Evolutionary conservation across 2,113 vertebrate genomes (phyloP), one percentile per base, ranked within the genome.

Genomic region (Tetrax tetrax): DNA sequence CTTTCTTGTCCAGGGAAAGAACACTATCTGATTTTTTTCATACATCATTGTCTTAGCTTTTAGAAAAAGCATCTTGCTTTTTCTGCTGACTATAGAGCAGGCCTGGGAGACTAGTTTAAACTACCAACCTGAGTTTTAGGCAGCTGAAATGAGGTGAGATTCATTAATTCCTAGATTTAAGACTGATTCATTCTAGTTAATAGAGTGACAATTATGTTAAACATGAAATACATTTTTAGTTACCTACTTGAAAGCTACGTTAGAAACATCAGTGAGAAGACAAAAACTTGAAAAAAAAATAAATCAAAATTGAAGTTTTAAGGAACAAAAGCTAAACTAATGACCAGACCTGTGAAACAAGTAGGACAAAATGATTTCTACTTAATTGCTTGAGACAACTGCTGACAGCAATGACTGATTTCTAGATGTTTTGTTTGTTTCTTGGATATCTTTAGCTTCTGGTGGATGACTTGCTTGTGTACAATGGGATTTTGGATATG

Each of bases 391-490:
- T 2, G 69, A 78, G 17, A 78, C 11, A 75, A 37, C 24, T 76
- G 24, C n/a, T 90, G 83, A 63, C 72, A 76, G 45, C 61, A 69
- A 7, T 79, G 48, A 24, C 37, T 88, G 60, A 77, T 57, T 91
- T 66, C 57, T 53, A 3, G 2, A 11, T 76, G 33, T 79, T 25
- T 50, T 43, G 9, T 72, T 90, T 74, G 12, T 95, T 91, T 85
- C 48, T 72, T 88, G 47, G 89, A 80, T 78, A 65, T 48, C 20
- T 64, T 41, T 74, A 99, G 99, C 98, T 99, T 31, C 98, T 99
- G 50, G 99, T 99, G 13, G 99, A 99, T 24, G 99, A 99, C 97
- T 94, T 99, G 91, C 98, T 99, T 33, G 99, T 99, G 76, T 99
- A 99, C 97, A 99, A 99, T 5, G 99, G 99, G 68, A 97, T 99